phyloP scores from a whole-genome alignment of 1,140 invertebrate genomes.

The Pygmarrhopalites habei region DNA sequence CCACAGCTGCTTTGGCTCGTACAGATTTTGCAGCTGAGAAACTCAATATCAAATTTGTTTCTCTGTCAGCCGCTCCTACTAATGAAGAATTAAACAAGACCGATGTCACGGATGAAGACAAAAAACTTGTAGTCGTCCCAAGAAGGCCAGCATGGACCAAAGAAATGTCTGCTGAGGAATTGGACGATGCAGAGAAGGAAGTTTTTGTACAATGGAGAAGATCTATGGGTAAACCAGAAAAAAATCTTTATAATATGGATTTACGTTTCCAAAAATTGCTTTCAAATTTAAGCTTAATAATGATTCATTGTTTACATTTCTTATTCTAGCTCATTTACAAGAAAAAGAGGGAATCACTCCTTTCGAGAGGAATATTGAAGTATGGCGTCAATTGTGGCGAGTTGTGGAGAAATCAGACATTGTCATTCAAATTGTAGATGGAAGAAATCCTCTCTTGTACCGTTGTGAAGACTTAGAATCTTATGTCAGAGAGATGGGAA shows the following conservation, averaged over 20 bases:
- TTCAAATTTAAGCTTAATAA: no score
- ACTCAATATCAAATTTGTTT: conserved; percentile 72
- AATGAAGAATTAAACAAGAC: conserved; percentile 8
- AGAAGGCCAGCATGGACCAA: conserved; percentile 70
- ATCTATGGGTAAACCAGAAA: no score
- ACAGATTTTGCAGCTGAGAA: conserved; percentile 89
- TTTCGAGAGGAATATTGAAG: conserved; percentile 96
- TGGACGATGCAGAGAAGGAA: conserved; percentile 67
- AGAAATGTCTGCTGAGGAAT: conserved; percentile 65
- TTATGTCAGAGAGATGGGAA: conserved; percentile 84
- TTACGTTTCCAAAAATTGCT: no score
- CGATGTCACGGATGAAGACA: conserved; percentile 29
- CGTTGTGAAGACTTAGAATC: conserved; percentile 86
- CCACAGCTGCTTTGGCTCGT: conserved; percentile 85
- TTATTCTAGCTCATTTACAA: conserved; percentile 69
- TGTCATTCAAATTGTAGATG: conserved; percentile 92
- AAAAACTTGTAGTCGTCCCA: conserved; percentile 31
- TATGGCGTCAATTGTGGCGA: conserved; percentile 97
- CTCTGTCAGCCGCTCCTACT: conserved; percentile 41
- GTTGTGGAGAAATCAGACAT: conserved; percentile 91
- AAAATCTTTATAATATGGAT: no score
- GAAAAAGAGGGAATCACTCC: conserved; percentile 82
- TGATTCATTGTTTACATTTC: no score
- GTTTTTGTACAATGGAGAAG: conserved; percentile 83
- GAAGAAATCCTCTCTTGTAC: conserved; percentile 90